Conservation (phyloP, 2,113 vertebrate genomes). For the Neogale vison region DNA sequence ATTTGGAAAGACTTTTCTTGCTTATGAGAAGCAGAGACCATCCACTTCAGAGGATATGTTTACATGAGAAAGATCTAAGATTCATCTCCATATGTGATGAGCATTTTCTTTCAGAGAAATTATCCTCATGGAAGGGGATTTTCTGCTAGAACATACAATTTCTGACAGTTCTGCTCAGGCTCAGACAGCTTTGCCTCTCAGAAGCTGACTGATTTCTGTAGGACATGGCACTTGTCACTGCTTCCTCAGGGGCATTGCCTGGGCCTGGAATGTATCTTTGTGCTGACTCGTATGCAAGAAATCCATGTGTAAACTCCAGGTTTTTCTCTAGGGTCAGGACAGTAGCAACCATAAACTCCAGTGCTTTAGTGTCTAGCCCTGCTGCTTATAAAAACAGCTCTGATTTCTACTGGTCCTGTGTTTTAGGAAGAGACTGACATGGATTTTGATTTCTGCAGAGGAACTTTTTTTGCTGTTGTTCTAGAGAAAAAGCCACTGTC, state of each 20-base stretch:
- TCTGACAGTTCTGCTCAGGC: neutral
- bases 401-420: neutral
- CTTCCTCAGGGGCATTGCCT: neutral
- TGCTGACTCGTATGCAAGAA: neutral
- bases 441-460: neutral
- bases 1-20: constrained; percentile 20
- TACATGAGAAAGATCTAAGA: constrained; percentile 33
- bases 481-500: neutral
- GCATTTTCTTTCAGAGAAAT: constrained; percentile 9
- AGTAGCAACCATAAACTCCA: neutral
- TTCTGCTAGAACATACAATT: neutral
- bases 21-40: constrained; percentile 25
- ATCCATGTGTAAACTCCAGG: neutral
- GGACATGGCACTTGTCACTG: neutral
- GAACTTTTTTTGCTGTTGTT: neutral
- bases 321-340: constrained; percentile 9
- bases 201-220: neutral
- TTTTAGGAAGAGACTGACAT: neutral
- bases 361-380: neutral
- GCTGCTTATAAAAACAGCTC: neutral
- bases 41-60: constrained; percentile 10
- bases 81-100: constrained; percentile 5
- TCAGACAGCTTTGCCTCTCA: neutral
- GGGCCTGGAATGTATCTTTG: neutral
- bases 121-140: neutral